A percentile compares a stretch with the other conserved stretches of the same genome.
Evolutionary conservation across 2,113 vertebrate species (phyloP).

Genomic region (Dolichallabes microphthalmus): DNA sequence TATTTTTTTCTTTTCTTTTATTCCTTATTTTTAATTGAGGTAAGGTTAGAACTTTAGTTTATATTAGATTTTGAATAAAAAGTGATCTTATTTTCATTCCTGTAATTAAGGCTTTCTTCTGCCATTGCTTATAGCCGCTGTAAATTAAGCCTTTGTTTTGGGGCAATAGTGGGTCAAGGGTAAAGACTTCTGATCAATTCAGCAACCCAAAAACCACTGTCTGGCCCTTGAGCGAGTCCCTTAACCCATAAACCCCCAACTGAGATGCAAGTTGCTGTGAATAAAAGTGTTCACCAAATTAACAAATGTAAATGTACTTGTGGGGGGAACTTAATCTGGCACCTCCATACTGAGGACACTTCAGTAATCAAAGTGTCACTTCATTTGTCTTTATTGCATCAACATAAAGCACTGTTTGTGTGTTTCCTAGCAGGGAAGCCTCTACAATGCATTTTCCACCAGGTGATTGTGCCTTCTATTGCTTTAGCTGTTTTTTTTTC

Average conservation of each 20-base stretch:
- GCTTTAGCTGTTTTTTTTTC: conserved; percentile 37
- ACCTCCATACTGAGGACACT: background rate
- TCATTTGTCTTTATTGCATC: conserved; percentile 6
- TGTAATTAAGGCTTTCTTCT: background rate
- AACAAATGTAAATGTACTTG: background rate
- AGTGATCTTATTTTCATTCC: conserved; percentile 23
- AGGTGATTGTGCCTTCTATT: conserved; percentile 71
- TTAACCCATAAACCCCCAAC: background rate
- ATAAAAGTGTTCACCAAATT: background rate
- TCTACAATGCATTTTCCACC: conserved; percentile 34
- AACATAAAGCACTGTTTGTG: conserved; percentile 2
- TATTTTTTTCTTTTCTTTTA: conserved; percentile 9
- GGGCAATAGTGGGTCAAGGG: no score
- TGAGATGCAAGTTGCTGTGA: conserved; percentile 13
- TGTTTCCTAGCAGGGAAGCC: conserved; percentile 6
- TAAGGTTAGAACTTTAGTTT: conserved; percentile 1
- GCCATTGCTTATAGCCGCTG: background rate
- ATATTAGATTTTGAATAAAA: background rate
- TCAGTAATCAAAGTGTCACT: conserved; percentile 17
- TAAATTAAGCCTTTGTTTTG: conserved; percentile 1
- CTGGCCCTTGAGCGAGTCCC: background rate
- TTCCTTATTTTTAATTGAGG: background rate
- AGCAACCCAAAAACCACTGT: background rate
- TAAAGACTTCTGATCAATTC: background rate
- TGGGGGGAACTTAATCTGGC: background rate